Evolutionary conservation across 2,888 invertebrate genomes (phyloP).

Genomic region (Ophioninae sp.): DNA sequence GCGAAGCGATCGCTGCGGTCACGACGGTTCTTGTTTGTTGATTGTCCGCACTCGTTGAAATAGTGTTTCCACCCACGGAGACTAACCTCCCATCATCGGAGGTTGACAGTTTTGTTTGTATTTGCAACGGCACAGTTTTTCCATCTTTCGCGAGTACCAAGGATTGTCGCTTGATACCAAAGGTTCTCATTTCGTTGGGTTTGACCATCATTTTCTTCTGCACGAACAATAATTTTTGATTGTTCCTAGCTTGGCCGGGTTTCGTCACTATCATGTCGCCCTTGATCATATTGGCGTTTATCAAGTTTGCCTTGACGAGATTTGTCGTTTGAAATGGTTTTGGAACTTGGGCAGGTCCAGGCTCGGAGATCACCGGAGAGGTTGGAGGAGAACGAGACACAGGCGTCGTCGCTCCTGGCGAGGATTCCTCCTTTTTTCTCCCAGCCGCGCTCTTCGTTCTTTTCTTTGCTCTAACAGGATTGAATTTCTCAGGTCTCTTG

Average conservation of each 20-base stretch:
- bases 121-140: slow-evolving; percentile 62
- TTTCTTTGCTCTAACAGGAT: slow-evolving; percentile 69
- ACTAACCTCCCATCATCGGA: slow-evolving; percentile 73
- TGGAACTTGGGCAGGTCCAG: slow-evolving; percentile 56
- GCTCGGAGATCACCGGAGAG: slow-evolving; percentile 53
- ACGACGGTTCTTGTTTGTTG: slow-evolving; percentile 32
- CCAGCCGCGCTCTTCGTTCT: slow-evolving; percentile 68
- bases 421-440: slow-evolving; percentile 75
- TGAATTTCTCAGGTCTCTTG: slow-evolving; percentile 70
- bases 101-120: slow-evolving; percentile 66
- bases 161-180: slow-evolving; percentile 71
- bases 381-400: slow-evolving; percentile 9
- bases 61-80: slow-evolving; percentile 59
- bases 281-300: slow-evolving; percentile 80
- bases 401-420: slow-evolving; percentile 26
- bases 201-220: slow-evolving; percentile 77
- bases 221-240: slow-evolving; percentile 75
- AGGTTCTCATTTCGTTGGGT: slow-evolving; percentile 72
- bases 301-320: slow-evolving; percentile 83
- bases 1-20: neutral
- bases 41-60: slow-evolving; percentile 7
- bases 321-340: slow-evolving; percentile 77
- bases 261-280: slow-evolving; percentile 79
- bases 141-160: slow-evolving; percentile 72
- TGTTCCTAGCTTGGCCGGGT: slow-evolving; percentile 75